phyloP scores from a whole-genome alignment of 2,888 invertebrate species.

The Galeopsomyia nigrocyanea region DNA sequence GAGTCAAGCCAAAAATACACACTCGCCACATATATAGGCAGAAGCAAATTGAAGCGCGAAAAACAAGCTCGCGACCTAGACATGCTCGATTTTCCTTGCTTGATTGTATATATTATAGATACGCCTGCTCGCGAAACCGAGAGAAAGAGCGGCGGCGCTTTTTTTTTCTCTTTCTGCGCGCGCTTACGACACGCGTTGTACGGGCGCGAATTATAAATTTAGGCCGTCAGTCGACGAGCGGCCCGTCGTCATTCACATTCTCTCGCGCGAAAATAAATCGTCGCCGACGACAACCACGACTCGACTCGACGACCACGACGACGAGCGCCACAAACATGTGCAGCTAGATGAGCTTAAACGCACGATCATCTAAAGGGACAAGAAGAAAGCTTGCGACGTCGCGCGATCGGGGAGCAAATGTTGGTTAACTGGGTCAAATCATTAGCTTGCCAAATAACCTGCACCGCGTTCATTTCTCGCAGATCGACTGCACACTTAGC shows the following conservation, averaged over 20 bases:
- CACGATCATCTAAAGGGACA: too few species aligned
- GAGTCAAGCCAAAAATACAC: background rate
- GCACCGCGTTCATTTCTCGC: too few species aligned
- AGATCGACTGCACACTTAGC: too few species aligned
- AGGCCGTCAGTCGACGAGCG: slow-evolving; percentile 34
- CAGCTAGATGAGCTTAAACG: too few species aligned
- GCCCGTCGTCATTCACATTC: slow-evolving; percentile 38
- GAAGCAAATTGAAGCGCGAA: background rate
- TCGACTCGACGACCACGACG: slow-evolving; percentile 16
- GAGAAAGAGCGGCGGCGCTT: background rate
- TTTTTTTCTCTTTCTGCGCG: too few species aligned
- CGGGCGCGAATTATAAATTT: slow-evolving; percentile 35
- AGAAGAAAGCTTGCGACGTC: too few species aligned
- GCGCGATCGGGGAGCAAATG: too few species aligned
- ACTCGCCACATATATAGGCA: background rate
- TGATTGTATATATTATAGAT: too few species aligned
- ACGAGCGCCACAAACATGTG: slow-evolving; percentile 20
- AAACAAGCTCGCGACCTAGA: too few species aligned
- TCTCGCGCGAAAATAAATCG: slow-evolving; percentile 43
- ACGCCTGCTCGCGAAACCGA: background rate
- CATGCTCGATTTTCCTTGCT: too few species aligned
- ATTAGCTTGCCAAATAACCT: too few species aligned
- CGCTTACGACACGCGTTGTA: background rate
- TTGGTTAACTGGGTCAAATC: too few species aligned
- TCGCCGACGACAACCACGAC: slow-evolving; percentile 1